Base-by-base conservation (phyloP, 2,888 invertebrate species). In the Daptonema setosum region DNA sequence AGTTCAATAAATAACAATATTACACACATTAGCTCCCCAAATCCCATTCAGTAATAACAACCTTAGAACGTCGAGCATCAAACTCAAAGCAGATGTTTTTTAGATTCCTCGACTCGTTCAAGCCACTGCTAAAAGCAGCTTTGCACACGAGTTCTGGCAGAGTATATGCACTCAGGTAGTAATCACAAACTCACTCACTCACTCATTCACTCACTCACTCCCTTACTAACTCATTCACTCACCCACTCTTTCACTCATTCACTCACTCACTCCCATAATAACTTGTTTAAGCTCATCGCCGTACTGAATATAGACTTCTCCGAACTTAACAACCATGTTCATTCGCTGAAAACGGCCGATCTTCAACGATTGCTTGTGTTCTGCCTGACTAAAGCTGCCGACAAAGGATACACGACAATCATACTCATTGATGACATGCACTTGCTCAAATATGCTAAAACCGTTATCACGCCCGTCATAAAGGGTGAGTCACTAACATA, bases 371-470 rank as follows among this genome's bases (percentile, higher is more conserved):
- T 35, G 8, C 8, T 35, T 8, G 35, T 17, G 35, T 35, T 35
- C 35, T 35, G 35, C 35, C 54, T 64, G 22, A 63, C 64, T 28
- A 61, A 60, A 35, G 35, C 62, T 11, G 24, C 26, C 8, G 41
- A 11, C n/a, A 20, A 30, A 2, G 43, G 53, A n/a, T 54, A 58
- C 24, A 66, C 66, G 1, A 53, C 66, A 26, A 64, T 65, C 54
- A 52, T 68, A 2, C 62, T 68, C 47, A 59, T 68, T n/a, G 68
- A 68, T 58, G 68, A 68, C 45, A 60, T 63, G 8, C 63, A 68
- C 58, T 55, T 63, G 52, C 56, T 67, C n/a, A 63, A 63, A 54
- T 63, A 25, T 24, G 24, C 50, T 14, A 11, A 2, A 11, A 14
- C 50, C 50, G 5, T n/a, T n/a, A n/a, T n/a, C n/a, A n/a, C n/a